Conservation (phyloP, 2,797 vertebrate genomes). For the Tapera naevia region DNA sequence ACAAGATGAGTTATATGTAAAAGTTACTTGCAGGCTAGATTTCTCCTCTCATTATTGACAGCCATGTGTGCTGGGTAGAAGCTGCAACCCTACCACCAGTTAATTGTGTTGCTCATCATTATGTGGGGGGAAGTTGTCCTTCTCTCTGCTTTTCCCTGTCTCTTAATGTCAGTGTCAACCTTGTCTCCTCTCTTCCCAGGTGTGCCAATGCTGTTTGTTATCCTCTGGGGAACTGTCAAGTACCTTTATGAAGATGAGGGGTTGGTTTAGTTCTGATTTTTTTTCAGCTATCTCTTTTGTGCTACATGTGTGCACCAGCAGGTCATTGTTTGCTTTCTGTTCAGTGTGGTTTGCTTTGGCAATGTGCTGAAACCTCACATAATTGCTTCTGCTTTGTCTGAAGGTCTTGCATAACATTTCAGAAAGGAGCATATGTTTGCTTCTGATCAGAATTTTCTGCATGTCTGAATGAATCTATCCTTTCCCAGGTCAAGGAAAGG, state of each 20-base stretch:
- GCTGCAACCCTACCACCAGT: not conserved
- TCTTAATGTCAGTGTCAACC: conserved; percentile 51
- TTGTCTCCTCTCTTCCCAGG: conserved; percentile 79
- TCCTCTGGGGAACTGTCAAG: conserved; percentile 92
- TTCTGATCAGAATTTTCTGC: conserved; percentile 54
- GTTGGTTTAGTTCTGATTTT: conserved; percentile 82
- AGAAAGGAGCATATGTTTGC: conserved; percentile 26
- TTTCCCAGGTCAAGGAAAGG: conserved; percentile 48
- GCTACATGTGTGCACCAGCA: conserved; percentile 19
- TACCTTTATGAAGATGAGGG: conserved; percentile 93
- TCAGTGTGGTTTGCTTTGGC: conserved; percentile 51
- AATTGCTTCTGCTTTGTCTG: conserved; percentile 60
- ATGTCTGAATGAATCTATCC: conserved; percentile 60
- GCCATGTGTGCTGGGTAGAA: not conserved
- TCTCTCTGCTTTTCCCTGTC: conserved; percentile 8
- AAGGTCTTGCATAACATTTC: conserved; percentile 61
- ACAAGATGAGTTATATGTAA: not conserved
- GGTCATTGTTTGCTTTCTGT: conserved; percentile 41
- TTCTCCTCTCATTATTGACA: not conserved
- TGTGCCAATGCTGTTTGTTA: conserved; percentile 91
- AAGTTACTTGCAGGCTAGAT: not conserved
- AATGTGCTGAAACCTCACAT: conserved; percentile 42
- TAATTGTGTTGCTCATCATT: not conserved
- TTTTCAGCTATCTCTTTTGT: conserved; percentile 44
- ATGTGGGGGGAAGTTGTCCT: not conserved